phyloP scores from a whole-genome alignment of 2,888 invertebrate genomes.

The Spodoptera exigua region DNA sequence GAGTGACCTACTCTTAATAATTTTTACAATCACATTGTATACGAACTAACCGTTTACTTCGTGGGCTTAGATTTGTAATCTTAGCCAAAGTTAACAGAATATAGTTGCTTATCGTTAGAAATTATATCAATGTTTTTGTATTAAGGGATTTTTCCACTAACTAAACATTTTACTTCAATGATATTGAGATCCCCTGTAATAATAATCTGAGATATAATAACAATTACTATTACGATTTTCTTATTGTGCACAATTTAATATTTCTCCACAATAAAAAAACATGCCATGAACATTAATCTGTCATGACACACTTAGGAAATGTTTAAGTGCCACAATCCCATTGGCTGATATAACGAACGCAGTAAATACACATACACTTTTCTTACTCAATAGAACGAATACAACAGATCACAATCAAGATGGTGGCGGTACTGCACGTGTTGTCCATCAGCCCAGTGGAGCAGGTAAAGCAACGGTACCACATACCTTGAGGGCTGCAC shows the following conservation, averaged over 20 bases:
- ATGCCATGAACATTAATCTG: too few species aligned
- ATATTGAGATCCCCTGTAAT: too few species aligned
- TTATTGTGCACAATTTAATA: too few species aligned
- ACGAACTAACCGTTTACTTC: slow-evolving; percentile 37
- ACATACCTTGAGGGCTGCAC: slow-evolving; percentile 49
- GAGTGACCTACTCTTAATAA: slow-evolving; percentile 57
- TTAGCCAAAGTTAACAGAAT: background rate
- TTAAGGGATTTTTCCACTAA: too few species aligned
- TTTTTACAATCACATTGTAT: slow-evolving; percentile 58
- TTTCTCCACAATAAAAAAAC: too few species aligned
- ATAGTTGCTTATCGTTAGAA: too few species aligned
- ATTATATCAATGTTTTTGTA: too few species aligned
- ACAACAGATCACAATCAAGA: slow-evolving; percentile 6
- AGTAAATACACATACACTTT: background rate
- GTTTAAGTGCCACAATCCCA: too few species aligned
- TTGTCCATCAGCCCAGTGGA: slow-evolving; percentile 18
- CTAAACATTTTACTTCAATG: too few species aligned
- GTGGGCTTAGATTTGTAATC: slow-evolving; percentile 17
- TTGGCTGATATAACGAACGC: background rate
- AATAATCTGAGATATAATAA: too few species aligned
- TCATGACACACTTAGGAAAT: too few species aligned
- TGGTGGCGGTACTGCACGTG: slow-evolving; percentile 22
- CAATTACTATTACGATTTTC: too few species aligned
- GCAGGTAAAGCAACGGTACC: slow-evolving; percentile 46
- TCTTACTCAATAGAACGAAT: background rate